Evolutionary conservation across 2,888 invertebrate genomes (phyloP), one percentile per base, ranked within the genome.

Genomic region (Sarcophaga rosellei): DNA sequence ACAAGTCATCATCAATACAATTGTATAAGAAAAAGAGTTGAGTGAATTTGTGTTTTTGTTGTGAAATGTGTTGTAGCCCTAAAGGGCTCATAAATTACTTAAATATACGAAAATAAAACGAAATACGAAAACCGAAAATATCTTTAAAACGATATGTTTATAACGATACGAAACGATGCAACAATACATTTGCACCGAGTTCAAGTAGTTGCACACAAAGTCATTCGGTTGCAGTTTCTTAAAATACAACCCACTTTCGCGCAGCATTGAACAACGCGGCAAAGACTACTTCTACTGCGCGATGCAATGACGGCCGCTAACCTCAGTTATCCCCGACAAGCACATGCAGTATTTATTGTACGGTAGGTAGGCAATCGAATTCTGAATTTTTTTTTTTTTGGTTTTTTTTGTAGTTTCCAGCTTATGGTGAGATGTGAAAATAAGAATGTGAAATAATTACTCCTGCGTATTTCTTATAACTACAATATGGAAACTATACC

Each of bases 181-280:
- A 53, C 17, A 5, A 63, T 74, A 63, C 44, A 44, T 11, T 6
- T 63, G 65, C 59, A 17, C 47, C 23, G 35, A 65, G 59, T 21
- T 72, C 70, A 72, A 82, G 75, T 75, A 69, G 59, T 20, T 11
- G 63, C 62, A 83, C 62, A 73, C 88, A 89, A 12, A 53, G 88
- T 90, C 89, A 86, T 90, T 91, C 91, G 89, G 91, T 91, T 91
- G 91, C 91, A 91, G 89, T 91, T 92, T 90, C 90, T 81, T 61
- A 73, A 76, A 62, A 35, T 23, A 72, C 62, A 88, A 70, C 70
- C 74, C 65, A 86, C 66, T 84, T 86, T 66, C 20, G 66, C 25
- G 17, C 63, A 57, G 53, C 62, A 74, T 59, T 47, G 12, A 11
- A 47, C 1, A 62, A 62, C 35, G 11, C 44, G 45, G 79, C 84